A percentile compares a stretch with the other conserved stretches of the same genome.
Conservation (phyloP, 2,113 vertebrate species). For the Desmodus rotundus region DNA sequence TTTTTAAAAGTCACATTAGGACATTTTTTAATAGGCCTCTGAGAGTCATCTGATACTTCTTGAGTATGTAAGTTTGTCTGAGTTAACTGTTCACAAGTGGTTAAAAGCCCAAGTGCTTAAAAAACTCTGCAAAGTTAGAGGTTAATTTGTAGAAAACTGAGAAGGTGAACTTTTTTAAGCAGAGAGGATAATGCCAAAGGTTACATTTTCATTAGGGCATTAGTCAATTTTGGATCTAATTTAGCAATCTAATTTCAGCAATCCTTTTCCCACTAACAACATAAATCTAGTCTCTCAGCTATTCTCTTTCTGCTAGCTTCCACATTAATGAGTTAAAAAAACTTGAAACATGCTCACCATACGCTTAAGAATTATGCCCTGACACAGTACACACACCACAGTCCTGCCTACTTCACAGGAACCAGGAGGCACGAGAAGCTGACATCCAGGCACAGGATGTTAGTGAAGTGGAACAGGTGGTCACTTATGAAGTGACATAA, state of each 20-base stretch:
- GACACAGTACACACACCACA: background rate
- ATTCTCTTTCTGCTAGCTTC: background rate
- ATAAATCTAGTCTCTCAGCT: background rate
- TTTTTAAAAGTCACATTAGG: background rate
- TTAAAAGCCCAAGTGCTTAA: background rate
- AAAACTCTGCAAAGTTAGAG: background rate
- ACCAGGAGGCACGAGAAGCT: background rate
- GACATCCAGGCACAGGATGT: background rate
- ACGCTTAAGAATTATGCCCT: background rate
- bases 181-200: background rate
- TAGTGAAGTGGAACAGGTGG: background rate
- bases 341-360: background rate
- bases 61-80: background rate
- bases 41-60: background rate
- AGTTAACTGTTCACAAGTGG: constrained; percentile 38
- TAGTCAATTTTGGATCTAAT: background rate
- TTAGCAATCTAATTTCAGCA: constrained; percentile 31
- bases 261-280: background rate
- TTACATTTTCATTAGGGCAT: constrained; percentile 15
- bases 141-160: constrained; percentile 2
- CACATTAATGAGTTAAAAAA: background rate
- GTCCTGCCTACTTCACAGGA: background rate
- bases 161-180: background rate
- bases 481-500: background rate
- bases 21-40: background rate